These are phyloP conservation scores for Drosophila kokeensis DNA, from an alignment of 2,888 invertebrate genomes.

Conservation along the genomic window DNA sequence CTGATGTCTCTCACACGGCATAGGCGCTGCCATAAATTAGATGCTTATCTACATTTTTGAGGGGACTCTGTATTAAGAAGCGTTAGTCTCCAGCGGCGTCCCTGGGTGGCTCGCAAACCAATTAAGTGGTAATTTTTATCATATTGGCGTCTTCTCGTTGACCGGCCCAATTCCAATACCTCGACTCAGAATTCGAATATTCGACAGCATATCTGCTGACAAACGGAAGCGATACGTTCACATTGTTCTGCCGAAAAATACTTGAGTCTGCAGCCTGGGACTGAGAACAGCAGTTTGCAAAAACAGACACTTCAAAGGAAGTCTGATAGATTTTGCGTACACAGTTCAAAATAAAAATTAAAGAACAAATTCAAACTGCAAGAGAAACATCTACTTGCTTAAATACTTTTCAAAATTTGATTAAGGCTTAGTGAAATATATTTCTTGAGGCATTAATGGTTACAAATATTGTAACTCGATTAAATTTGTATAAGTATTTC, in stretches of 20 bases:
- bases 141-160: conserved; percentile 46
- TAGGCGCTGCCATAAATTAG: conserved; percentile 77
- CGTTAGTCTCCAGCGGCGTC: conserved; percentile 34
- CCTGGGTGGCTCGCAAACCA: conserved; percentile 70
- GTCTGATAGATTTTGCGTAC: conserved; percentile 5
- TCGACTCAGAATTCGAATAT: conserved; percentile 13
- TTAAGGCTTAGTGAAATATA: neutral
- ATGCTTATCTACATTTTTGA: conserved; percentile 62
- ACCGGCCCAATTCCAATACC: conserved; percentile 46
- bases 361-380: neutral
- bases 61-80: conserved; percentile 26
- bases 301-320: conserved; percentile 24
- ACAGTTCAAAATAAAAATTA: neutral
- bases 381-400: neutral
- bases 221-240: conserved; percentile 81
- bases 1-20: conserved; percentile 53
- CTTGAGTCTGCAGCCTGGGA: conserved; percentile 40
- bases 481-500: neutral
- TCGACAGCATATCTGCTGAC: conserved; percentile 59
- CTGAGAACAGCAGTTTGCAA: conserved; percentile 25
- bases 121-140: conserved; percentile 81
- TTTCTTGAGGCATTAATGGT: neutral
- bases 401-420: neutral
- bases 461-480: neutral
- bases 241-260: conserved; percentile 74